These are phyloP conservation scores for Drosophila pseudoobscura DNA, from an alignment of 1,140 invertebrate genomes.

Conservation along the genomic window DNA sequence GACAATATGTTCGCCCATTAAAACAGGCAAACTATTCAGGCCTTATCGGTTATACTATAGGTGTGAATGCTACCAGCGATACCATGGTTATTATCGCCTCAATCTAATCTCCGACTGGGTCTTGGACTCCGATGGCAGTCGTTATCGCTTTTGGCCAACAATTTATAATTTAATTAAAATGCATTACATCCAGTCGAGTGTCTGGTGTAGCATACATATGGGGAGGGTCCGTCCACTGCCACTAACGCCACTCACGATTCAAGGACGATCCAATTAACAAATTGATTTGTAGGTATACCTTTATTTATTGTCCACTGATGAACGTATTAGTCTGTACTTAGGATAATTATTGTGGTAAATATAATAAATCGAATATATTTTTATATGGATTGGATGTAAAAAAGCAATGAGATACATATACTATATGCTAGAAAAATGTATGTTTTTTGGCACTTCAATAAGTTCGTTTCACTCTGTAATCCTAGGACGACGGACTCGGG, in stretches of 20 bases:
- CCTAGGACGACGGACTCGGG: constrained; percentile 47
- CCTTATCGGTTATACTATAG: constrained; percentile 50
- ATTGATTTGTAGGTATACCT: constrained; percentile 15
- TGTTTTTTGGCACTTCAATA: constrained; percentile 27
- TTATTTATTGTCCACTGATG: constrained; percentile 67
- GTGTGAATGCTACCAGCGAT: constrained; percentile 29
- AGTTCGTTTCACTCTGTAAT: constrained; percentile 45
- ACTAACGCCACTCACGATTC: not conserved
- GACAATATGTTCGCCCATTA: constrained; percentile 54
- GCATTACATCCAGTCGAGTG: constrained; percentile 38
- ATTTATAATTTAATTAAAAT: constrained; percentile 58
- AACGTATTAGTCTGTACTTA: constrained; percentile 48
- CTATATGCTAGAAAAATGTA: constrained; percentile 13
- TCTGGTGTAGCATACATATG: constrained; percentile 47
- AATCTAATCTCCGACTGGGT: constrained; percentile 55
- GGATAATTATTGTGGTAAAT: constrained; percentile 31
- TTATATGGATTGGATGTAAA: constrained; percentile 13
- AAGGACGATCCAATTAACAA: constrained; percentile 18
- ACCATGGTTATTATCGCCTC: constrained; percentile 36
- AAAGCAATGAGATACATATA: constrained; percentile 15
- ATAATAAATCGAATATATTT: constrained; percentile 21
- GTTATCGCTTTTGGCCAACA: constrained; percentile 39
- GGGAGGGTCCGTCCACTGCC: not conserved
- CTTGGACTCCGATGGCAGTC: constrained; percentile 3
- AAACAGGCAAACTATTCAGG: constrained; percentile 11